A percentile compares a stretch with the other conserved stretches of the same genome.
Evolutionary conservation across 2,113 vertebrate species (phyloP).

Genomic region (Saguinus midas): DNA sequence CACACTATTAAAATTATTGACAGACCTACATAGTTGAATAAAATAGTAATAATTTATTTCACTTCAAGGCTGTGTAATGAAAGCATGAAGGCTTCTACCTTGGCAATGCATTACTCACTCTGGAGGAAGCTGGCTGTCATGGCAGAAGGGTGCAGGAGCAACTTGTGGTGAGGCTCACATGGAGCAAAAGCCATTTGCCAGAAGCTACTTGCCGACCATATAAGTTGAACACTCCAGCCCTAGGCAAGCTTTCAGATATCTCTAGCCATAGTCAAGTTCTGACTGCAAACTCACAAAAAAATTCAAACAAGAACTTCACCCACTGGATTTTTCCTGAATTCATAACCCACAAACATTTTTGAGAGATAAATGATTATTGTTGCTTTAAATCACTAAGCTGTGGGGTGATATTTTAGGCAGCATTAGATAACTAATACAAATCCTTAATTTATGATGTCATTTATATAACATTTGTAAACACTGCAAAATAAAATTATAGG

Average conservation of each 20-base stretch:
- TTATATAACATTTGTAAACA: background rate
- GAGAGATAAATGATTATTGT: background rate
- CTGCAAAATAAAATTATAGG: background rate
- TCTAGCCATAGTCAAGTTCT: background rate
- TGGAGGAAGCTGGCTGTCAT: background rate
- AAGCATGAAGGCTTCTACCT: background rate
- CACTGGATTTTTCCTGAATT: background rate
- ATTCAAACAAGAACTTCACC: background rate
- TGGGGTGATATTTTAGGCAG: background rate
- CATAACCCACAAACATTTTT: background rate
- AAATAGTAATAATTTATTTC: background rate
- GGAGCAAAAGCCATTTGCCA: background rate
- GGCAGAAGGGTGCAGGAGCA: background rate
- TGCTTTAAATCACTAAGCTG: background rate
- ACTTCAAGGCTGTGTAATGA: background rate
- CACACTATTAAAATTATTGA: background rate
- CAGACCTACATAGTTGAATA: background rate
- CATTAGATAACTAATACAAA: background rate
- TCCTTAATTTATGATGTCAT: background rate
- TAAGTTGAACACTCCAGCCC: background rate
- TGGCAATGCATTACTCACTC: background rate
- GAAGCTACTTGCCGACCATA: background rate
- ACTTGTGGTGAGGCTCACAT: background rate
- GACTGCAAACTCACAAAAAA: background rate
- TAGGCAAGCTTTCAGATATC: background rate